Percentiles rank a stretch among this genome's conserved stretches.
These are phyloP conservation scores for Drosophila burlai DNA, from an alignment of 1,140 invertebrate genomes.

Conservation along the genomic window DNA sequence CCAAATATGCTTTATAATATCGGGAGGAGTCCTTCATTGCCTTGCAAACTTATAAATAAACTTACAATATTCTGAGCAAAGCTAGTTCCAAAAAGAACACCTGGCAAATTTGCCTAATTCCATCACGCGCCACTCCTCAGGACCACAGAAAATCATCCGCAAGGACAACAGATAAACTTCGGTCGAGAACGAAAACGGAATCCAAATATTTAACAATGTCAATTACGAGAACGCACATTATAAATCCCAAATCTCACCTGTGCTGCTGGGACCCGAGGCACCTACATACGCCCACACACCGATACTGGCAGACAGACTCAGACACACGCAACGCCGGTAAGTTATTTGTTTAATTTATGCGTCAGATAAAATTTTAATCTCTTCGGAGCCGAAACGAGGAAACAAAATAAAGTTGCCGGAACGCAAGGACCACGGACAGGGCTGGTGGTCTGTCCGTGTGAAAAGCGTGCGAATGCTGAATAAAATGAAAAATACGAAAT, in stretches of 20 bases:
- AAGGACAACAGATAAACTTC: slow-evolving; percentile 53
- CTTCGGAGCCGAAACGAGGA: slow-evolving; percentile 68
- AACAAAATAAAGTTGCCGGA: slow-evolving; percentile 73
- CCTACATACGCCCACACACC: slow-evolving; percentile 1
- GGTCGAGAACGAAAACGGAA: slow-evolving; percentile 49
- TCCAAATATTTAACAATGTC: slow-evolving; percentile 84
- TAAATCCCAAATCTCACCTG: slow-evolving; percentile 84
- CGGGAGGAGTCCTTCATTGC: too few relatives aligned
- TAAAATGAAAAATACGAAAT: slow-evolving; percentile 61
- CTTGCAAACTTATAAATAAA: too few relatives aligned
- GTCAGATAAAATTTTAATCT: slow-evolving; percentile 84
- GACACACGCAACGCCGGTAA: slow-evolving; percentile 52
- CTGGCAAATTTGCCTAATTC: slow-evolving; percentile 30
- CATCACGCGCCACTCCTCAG: slow-evolving; percentile 9
- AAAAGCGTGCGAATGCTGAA: slow-evolving; percentile 36
- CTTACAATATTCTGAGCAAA: too few relatives aligned
- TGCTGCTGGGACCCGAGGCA: slow-evolving; percentile 55
- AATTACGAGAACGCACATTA: slow-evolving; percentile 83
- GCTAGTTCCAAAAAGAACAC: background rate
- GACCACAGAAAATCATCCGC: slow-evolving; percentile 20
- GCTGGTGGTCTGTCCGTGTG: slow-evolving; percentile 7
- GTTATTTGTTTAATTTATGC: slow-evolving; percentile 84
- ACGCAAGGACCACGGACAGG: background rate
- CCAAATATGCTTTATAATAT: too few relatives aligned
- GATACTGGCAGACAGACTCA: slow-evolving; percentile 4